A percentile compares a stretch with the other conserved stretches of the same genome.
These are phyloP conservation scores for Plodia interpunctella DNA, from an alignment of 1,140 invertebrate species.

Conservation along the genomic window DNA sequence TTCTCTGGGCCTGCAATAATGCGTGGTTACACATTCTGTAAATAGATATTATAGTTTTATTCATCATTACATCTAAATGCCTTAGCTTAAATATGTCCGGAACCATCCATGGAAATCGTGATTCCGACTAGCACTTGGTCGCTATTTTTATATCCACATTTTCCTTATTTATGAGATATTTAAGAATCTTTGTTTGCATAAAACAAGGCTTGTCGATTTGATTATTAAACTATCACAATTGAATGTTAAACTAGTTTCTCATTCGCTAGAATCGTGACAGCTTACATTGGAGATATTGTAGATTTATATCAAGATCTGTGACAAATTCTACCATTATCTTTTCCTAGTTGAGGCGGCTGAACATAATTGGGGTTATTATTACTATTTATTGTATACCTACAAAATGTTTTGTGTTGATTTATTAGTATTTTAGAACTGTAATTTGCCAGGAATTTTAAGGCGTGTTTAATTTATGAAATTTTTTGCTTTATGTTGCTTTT, in stretches of 20 bases:
- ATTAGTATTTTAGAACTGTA: neutral
- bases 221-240: conserved; percentile 39
- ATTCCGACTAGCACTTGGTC: neutral
- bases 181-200: conserved; percentile 56
- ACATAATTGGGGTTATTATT: conserved; percentile 5
- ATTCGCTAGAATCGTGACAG: conserved; percentile 29
- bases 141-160: conserved; percentile 49
- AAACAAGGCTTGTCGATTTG: conserved; percentile 51
- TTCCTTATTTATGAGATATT: conserved; percentile 57
- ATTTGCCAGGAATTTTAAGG: neutral
- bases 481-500: neutral
- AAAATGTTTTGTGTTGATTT: neutral
- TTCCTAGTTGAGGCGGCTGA: neutral
- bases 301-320: conserved; percentile 33
- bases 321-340: conserved; percentile 22
- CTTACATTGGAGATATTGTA: conserved; percentile 34
- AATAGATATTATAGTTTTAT: too few relatives aligned
- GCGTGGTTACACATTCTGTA: too few relatives aligned
- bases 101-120: neutral
- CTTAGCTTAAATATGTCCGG: neutral
- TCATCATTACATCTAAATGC: too few relatives aligned
- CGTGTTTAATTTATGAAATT: neutral
- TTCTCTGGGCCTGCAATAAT: too few relatives aligned
- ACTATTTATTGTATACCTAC: conserved; percentile 1
- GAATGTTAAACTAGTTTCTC: conserved; percentile 49